These are phyloP conservation scores for Aptenodytes patagonicus DNA, from an alignment of 2,113 vertebrate species.

Conservation along the genomic window DNA sequence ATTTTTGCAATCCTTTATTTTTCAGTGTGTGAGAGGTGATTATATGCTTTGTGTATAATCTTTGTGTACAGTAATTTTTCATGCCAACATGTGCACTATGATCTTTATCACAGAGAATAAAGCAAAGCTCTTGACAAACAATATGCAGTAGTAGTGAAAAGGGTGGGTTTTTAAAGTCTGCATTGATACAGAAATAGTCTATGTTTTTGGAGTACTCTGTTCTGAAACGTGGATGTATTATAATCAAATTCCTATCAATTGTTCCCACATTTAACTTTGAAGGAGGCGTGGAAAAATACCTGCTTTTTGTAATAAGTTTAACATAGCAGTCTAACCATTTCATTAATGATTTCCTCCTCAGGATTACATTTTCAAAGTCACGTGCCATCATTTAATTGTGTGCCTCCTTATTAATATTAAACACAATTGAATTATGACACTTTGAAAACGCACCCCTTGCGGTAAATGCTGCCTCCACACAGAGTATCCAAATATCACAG, in stretches of 20 bases:
- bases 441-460: neutral
- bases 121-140: neutral
- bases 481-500: neutral
- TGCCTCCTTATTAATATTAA: slow-evolving; percentile 5
- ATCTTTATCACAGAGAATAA: neutral
- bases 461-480: neutral
- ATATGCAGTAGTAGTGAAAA: neutral
- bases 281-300: neutral
- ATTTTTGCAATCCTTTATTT: neutral
- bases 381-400: neutral
- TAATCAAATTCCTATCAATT: neutral
- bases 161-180: neutral
- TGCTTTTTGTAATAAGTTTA: slow-evolving; percentile 1
- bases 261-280: neutral
- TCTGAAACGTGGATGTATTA: neutral
- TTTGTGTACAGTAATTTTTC: neutral
- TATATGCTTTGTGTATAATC: neutral
- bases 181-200: neutral
- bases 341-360: slow-evolving; percentile 13
- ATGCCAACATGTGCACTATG: neutral
- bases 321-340: neutral
- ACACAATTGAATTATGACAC: neutral
- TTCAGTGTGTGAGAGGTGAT: neutral
- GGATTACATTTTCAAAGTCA: slow-evolving; percentile 7
- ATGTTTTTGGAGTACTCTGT: neutral